A percentile compares a stretch with the other conserved stretches of the same genome.
phyloP scores from a whole-genome alignment of 1,140 invertebrate genomes.

The Lasioglossum baleicum region DNA sequence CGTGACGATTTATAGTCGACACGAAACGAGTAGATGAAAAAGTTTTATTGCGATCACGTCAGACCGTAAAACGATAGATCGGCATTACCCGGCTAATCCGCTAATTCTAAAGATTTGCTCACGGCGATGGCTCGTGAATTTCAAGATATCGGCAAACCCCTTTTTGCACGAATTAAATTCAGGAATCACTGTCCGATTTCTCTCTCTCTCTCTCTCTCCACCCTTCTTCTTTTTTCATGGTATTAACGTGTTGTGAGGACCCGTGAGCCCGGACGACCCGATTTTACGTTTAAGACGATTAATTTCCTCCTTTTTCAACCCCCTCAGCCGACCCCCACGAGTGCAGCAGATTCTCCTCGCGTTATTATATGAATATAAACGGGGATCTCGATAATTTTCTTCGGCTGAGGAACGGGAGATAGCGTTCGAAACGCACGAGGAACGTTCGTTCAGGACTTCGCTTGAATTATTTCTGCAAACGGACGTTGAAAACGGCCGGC shows the following conservation, averaged over 20 bases:
- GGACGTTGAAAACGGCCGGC: too few relatives aligned
- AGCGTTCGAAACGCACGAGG: neutral
- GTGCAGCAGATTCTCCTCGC: neutral
- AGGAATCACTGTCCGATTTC: constrained; percentile 34
- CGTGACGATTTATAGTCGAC: constrained; percentile 24
- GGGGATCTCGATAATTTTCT: constrained; percentile 7
- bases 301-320: neutral
- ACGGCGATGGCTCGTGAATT: constrained; percentile 36
- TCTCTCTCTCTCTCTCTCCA: too few relatives aligned
- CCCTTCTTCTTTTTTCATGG: neutral
- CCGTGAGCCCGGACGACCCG: neutral
- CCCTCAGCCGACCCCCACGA: neutral
- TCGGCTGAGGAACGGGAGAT: neutral
- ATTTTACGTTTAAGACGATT: constrained; percentile 12
- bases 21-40: constrained; percentile 38
- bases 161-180: constrained; percentile 41
- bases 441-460: neutral
- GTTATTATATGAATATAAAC: constrained; percentile 5
- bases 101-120: constrained; percentile 47
- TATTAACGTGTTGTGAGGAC: constrained; percentile 1
- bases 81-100: constrained; percentile 43
- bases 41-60: constrained; percentile 53
- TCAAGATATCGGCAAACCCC: constrained; percentile 32
- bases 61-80: constrained; percentile 51
- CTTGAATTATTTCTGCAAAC: neutral